Percentiles rank a stretch among this genome's conserved stretches.
Conservation (phyloP, 2,113 vertebrate genomes). For the Tachuris rubrigastra region DNA sequence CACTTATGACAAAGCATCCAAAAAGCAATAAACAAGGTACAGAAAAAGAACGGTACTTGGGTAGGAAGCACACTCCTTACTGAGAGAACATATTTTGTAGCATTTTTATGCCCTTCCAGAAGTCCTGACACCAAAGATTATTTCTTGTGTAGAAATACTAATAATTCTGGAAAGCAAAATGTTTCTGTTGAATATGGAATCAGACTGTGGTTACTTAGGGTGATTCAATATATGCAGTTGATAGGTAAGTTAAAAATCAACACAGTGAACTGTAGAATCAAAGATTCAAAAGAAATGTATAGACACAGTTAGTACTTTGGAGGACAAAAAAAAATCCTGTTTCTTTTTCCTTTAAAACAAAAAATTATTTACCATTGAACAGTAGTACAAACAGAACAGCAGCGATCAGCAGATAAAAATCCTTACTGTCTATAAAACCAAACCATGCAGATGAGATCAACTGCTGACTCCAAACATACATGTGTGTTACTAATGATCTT, state of each 20-base stretch:
- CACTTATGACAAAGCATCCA: constrained; percentile 26
- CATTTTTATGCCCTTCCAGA: constrained; percentile 47
- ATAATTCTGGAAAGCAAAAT: neutral
- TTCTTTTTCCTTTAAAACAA: neutral
- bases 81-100: neutral
- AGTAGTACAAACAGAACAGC: neutral
- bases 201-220: neutral
- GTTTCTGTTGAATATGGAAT: neutral
- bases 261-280: neutral
- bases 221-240: neutral
- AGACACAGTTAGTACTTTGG: neutral
- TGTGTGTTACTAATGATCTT: neutral
- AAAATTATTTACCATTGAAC: neutral
- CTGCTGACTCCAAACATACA: neutral
- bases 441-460: neutral
- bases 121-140: neutral
- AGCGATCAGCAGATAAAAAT: neutral
- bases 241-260: neutral
- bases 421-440: neutral
- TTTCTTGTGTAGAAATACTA: neutral
- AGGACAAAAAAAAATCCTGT: neutral
- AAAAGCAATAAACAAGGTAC: neutral
- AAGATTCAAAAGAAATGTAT: neutral
- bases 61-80: neutral
- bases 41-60: constrained; percentile 15